phyloP scores from a whole-genome alignment of 2,113 vertebrate species.

The Clinocottus analis region DNA sequence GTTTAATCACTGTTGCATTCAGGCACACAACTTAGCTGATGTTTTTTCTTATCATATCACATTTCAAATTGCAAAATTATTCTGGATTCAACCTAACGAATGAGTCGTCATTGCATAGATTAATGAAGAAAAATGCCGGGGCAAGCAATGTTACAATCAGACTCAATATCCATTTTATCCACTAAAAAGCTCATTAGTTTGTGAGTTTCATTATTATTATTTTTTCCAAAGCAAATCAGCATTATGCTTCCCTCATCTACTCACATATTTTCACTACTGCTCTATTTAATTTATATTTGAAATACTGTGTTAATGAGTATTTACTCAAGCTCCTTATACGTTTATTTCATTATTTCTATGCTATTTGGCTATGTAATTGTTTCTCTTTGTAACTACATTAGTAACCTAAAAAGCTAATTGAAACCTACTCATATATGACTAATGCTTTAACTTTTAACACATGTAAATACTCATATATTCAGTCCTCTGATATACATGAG shows the following conservation, averaged over 20 bases:
- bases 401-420: not conserved
- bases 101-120: conserved; percentile 49
- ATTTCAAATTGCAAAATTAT: conserved; percentile 13
- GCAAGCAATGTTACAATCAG: conserved; percentile 34
- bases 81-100: conserved; percentile 39
- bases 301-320: not conserved
- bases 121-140: conserved; percentile 53
- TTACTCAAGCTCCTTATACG: not conserved
- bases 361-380: not conserved
- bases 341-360: too few species aligned
- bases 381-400: not conserved
- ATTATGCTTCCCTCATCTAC: conserved; percentile 16
- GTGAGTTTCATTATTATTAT: conserved; percentile 41
- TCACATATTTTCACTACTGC: conserved; percentile 28
- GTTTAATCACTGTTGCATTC: conserved; percentile 3
- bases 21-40: not conserved
- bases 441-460: not conserved
- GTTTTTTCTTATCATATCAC: not conserved
- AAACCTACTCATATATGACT: not conserved
- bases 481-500: not conserved
- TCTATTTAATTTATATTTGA: conserved; percentile 28
- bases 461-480: not conserved
- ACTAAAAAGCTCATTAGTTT: conserved; percentile 59
- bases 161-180: conserved; percentile 48
- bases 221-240: conserved; percentile 36